Conservation (phyloP, 2,888 invertebrate species). For the Drosophila crucigera region DNA sequence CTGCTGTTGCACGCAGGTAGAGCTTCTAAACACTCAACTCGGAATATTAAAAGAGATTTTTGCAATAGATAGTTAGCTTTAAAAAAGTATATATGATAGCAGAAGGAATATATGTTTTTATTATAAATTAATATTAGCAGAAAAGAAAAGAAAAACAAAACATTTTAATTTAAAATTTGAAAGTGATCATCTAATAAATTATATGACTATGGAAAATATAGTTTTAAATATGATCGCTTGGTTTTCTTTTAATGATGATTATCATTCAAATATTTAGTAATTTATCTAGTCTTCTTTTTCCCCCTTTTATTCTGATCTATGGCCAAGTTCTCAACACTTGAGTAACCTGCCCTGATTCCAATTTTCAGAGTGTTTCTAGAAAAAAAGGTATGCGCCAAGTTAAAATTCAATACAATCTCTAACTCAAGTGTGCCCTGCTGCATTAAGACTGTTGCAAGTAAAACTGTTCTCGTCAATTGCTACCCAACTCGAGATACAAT, state of each 20-base stretch:
- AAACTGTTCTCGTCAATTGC: not conserved
- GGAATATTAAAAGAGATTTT: not conserved
- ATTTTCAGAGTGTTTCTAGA: not conserved
- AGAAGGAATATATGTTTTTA: not conserved
- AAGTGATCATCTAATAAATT: not conserved
- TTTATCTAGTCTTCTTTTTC: not conserved
- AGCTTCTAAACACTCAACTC: not conserved
- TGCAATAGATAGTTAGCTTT: not conserved
- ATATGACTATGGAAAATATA: not conserved
- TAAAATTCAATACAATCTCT: not conserved
- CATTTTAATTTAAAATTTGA: not conserved
- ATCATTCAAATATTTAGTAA: not conserved
- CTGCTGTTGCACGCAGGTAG: slow-evolving; percentile 31
- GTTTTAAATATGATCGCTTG: not conserved
- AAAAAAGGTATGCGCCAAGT: not conserved
- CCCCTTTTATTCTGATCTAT: not conserved
- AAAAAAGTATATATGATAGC: not conserved
- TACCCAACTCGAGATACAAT: slow-evolving; percentile 3
- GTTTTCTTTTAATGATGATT: not conserved
- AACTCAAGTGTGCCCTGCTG: not conserved
- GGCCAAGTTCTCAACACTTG: not conserved
- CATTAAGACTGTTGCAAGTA: not conserved
- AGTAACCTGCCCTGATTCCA: not conserved
- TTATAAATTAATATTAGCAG: not conserved
- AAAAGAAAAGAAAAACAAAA: not conserved